Evolutionary conservation across 37 sponge, comb jelly and placozoan genomes (phyloP), one percentile per base, ranked within the genome.

Genomic region (Chondrilla cf. caribensis): DNA sequence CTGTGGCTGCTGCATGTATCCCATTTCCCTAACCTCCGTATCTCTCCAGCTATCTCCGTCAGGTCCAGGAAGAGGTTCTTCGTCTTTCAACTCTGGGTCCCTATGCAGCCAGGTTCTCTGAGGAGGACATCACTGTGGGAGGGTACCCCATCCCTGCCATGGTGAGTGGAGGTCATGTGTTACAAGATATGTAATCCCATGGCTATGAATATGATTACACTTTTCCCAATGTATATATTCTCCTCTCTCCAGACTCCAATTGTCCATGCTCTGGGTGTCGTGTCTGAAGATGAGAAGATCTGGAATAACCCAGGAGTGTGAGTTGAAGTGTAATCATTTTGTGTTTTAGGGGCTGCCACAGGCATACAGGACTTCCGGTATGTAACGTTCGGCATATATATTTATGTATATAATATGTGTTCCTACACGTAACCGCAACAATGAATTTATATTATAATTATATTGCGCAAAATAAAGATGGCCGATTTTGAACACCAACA

Each of bases 241-340:
- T n/a, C n/a, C n/a, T n/a, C n/a, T 39, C 43, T 83, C 28, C 36
- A 83, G 55, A 91, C 97, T 28, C 92, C 97, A 29, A 89, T 97
- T n/a, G 84, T 97, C 38, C 83, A 89, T 43, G 94, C 97, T 24
- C 84, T 96, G 33, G 97, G 97, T 18, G 97, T 96, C 32, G 84
- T 77, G 41, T 76, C 86, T 1, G 84, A 87, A 79, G 85, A 93
- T 57, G 51, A 40, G 17, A 84, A 81, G 11, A 7, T 80, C 32
- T 97, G 92, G 87, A 54, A 88, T 17, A 83, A 96, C 19, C 87
- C 88, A 4, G 70, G 82, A 11, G 77, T 32, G 90, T 86, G 38
- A 60, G 80, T 51, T 73, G n/a, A 41, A 9, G 22, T 47, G 51
- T 47, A 11, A n/a, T n/a, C n/a, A n/a, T n/a, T n/a, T n/a, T n/a